Conservation (phyloP, 1,140 invertebrate species). For the Procambarus virginalis region DNA sequence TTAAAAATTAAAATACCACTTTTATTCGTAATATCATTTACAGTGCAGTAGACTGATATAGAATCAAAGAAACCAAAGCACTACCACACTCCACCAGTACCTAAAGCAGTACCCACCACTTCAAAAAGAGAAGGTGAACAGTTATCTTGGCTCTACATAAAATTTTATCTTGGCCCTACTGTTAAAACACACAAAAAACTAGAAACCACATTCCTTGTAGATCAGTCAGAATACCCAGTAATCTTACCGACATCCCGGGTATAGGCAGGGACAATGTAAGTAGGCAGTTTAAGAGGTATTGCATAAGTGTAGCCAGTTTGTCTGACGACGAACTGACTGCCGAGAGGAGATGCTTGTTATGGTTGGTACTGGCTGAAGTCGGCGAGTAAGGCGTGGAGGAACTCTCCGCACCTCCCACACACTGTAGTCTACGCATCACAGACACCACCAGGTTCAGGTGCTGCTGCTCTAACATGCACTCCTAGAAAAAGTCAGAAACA, state of each 20-base stretch:
- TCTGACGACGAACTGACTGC: slow-evolving; percentile 42
- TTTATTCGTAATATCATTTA: too few relatives aligned
- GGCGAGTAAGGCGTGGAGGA: slow-evolving; percentile 72
- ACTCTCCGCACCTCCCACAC: slow-evolving; percentile 67
- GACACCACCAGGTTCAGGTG: slow-evolving; percentile 85
- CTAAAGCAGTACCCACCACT: too few relatives aligned
- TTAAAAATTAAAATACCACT: too few relatives aligned
- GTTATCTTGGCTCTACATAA: too few relatives aligned
- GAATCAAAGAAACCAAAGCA: too few relatives aligned
- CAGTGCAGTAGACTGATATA: too few relatives aligned
- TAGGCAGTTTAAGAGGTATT: slow-evolving; percentile 76
- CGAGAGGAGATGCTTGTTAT: slow-evolving; percentile 32
- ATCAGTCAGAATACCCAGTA: too few relatives aligned
- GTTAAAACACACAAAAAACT: background rate
- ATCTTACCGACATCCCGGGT: slow-evolving; percentile 51
- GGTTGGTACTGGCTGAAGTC: background rate
- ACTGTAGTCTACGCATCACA: slow-evolving; percentile 83
- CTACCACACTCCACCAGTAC: too few relatives aligned
- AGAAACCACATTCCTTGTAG: background rate
- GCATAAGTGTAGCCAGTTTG: slow-evolving; percentile 65
- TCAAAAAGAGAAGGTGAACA: too few relatives aligned
- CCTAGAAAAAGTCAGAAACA: slow-evolving; percentile 74
- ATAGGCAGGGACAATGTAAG: slow-evolving; percentile 71
- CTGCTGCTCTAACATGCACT: slow-evolving; percentile 86
- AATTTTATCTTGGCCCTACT: too few relatives aligned